phyloP scores from a whole-genome alignment of 2,113 vertebrate species.

The Holacanthus passer region DNA sequence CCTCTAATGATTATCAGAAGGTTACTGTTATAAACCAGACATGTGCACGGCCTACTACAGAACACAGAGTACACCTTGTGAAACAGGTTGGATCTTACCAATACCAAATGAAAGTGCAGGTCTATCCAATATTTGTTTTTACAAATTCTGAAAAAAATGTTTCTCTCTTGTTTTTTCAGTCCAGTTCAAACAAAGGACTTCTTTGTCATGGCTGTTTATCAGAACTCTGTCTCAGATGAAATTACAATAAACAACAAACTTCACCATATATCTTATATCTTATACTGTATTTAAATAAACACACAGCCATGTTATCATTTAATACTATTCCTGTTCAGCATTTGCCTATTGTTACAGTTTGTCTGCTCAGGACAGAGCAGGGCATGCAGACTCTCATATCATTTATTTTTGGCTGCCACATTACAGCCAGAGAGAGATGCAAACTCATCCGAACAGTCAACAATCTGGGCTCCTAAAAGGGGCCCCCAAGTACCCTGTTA shows the following conservation, averaged over 20 bases:
- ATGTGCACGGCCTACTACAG: neutral
- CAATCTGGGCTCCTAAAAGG: neutral
- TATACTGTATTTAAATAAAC: neutral
- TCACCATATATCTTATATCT: neutral
- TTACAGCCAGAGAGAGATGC: neutral
- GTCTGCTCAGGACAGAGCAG: neutral
- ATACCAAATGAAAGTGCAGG: neutral
- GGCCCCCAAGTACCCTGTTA: neutral
- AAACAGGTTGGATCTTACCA: neutral
- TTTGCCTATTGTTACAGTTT: neutral
- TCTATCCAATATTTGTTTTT: neutral
- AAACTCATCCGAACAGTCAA: neutral
- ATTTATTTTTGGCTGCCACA: neutral
- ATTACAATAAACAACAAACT: neutral
- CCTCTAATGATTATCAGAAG: slow-evolving; percentile 4
- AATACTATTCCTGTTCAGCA: neutral
- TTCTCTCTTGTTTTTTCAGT: no score
- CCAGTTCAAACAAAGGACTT: neutral
- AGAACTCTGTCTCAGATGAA: neutral
- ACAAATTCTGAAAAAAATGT: neutral
- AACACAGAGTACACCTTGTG: neutral
- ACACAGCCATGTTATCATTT: neutral
- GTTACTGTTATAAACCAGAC: neutral
- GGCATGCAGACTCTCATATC: neutral
- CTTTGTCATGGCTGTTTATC: neutral